These are phyloP conservation scores for Rhynchopsitta pachyrhyncha DNA, from an alignment of 2,113 vertebrate species.

Conservation along the genomic window DNA sequence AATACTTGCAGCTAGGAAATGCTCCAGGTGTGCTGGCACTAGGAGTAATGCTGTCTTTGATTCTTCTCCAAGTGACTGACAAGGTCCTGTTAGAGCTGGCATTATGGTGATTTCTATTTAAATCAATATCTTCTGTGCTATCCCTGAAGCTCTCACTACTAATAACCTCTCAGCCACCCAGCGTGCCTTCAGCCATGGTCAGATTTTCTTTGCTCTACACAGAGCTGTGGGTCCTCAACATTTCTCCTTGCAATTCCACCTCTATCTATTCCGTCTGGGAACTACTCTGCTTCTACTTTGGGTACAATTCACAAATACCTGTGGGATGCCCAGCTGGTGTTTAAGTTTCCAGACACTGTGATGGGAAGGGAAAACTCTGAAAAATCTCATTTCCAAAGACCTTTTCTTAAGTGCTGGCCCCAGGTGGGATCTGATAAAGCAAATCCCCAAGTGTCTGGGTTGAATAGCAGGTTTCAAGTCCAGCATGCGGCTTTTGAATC, in stretches of 20 bases:
- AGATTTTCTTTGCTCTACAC: not conserved
- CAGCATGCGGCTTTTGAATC: not conserved
- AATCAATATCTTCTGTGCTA: not conserved
- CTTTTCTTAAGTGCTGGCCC: not conserved
- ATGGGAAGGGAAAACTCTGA: not conserved
- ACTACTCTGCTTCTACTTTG: rapidly evolving
- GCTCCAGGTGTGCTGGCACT: not conserved
- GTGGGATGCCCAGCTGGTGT: not conserved
- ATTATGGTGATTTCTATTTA: conserved; percentile 34
- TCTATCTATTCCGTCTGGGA: not conserved
- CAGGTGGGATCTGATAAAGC: not conserved
- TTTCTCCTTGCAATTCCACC: not conserved
- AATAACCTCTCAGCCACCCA: conserved; percentile 17
- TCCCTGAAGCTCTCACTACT: not conserved
- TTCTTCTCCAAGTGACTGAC: conserved; percentile 13
- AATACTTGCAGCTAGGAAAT: not conserved
- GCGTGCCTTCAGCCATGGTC: not conserved
- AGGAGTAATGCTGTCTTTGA: not conserved
- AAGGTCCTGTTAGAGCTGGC: not conserved
- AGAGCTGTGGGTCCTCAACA: rapidly evolving
- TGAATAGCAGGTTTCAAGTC: not conserved
- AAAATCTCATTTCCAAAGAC: not conserved
- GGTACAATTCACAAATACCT: not conserved
- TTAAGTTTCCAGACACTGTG: not conserved
- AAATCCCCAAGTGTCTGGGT: not conserved